A percentile compares a stretch with the other conserved stretches of the same genome.
Evolutionary conservation across 2,888 invertebrate species (phyloP).

Genomic region (Drosophila koepferae): DNA sequence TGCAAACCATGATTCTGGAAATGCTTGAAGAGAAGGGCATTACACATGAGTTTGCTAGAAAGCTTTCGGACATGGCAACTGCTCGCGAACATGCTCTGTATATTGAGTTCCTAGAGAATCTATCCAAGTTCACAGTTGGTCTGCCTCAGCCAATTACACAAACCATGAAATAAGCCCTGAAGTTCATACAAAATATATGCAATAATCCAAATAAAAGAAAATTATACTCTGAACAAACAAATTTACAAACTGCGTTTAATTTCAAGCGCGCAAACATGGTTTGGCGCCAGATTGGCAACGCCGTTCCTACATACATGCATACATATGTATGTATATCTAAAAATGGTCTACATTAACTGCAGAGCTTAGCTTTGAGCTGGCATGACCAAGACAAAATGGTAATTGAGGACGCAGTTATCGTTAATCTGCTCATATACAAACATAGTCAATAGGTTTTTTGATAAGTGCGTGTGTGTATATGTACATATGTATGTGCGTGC

Average conservation of each 20-base stretch:
- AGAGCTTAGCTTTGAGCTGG: conserved; percentile 39
- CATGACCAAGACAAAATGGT: conserved; percentile 16
- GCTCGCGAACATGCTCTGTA: conserved; percentile 54
- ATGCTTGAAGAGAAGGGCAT: conserved; percentile 53
- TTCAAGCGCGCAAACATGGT: neutral
- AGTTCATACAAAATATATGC: neutral
- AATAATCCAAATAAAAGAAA: conserved; percentile 13
- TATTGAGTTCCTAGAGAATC: conserved; percentile 53
- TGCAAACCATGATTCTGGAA: conserved; percentile 40
- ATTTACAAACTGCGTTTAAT: neutral
- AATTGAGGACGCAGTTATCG: neutral
- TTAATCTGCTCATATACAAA: neutral
- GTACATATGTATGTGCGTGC: no score
- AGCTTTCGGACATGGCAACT: conserved; percentile 56
- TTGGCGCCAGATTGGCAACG: conserved; percentile 15
- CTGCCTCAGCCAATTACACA: conserved; percentile 31
- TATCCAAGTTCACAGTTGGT: conserved; percentile 47
- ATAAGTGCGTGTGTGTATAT: neutral
- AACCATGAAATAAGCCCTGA: conserved; percentile 7
- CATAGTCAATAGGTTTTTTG: neutral
- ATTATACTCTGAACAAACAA: neutral
- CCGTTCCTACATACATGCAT: neutral
- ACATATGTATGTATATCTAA: neutral
- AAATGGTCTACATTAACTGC: neutral
- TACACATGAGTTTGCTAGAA: conserved; percentile 48